phyloP scores from a whole-genome alignment of 2,113 vertebrate genomes.

The Anarrhichthys ocellatus region DNA sequence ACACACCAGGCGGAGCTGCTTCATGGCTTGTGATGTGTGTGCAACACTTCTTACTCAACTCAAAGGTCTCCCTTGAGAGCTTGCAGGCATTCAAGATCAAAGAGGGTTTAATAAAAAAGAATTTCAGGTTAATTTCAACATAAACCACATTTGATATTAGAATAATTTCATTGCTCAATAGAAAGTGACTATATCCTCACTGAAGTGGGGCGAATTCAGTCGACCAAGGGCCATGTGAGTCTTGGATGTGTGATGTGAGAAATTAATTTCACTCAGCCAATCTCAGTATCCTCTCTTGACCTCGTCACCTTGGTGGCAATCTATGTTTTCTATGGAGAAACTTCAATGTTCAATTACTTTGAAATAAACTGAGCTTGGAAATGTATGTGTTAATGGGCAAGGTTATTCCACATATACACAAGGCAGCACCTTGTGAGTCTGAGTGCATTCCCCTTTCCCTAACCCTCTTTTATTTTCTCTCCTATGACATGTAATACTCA shows the following conservation, averaged over 20 bases:
- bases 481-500: constrained; percentile 25
- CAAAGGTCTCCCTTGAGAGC: constrained; percentile 7
- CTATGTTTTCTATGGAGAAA: background rate
- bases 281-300: background rate
- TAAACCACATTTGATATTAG: constrained; percentile 10
- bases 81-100: constrained; percentile 31
- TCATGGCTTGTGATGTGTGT: constrained; percentile 5
- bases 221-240: constrained; percentile 1
- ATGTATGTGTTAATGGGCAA: constrained; percentile 1
- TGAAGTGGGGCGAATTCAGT: background rate
- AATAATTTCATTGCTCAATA: constrained; percentile 17
- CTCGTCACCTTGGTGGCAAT: constrained; percentile 1
- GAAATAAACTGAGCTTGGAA: constrained; percentile 3
- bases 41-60: constrained; percentile 7
- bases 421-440: background rate
- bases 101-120: constrained; percentile 30
- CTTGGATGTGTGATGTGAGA: background rate
- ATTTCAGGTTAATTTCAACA: constrained; percentile 32
- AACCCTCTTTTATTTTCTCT: background rate
- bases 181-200: constrained; percentile 27
- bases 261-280: background rate
- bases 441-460: constrained; percentile 3
- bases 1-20: constrained; percentile 4
- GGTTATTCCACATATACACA: background rate
- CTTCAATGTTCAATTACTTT: background rate